These are phyloP conservation scores for Dorcus parallelipipedus DNA, from an alignment of 2,888 invertebrate genomes.

Conservation along the genomic window DNA sequence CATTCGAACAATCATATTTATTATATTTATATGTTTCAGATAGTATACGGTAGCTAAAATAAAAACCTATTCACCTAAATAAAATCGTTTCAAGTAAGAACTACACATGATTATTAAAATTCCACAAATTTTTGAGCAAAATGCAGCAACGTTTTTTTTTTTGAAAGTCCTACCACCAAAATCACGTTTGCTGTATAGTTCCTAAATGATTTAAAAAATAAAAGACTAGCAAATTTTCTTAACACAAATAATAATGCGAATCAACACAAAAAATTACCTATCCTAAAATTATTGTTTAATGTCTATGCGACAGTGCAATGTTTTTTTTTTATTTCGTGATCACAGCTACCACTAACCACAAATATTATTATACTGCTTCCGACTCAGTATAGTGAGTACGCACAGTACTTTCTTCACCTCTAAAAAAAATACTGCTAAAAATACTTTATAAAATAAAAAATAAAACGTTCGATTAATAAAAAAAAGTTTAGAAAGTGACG, in stretches of 20 bases:
- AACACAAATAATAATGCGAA: neutral
- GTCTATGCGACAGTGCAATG: slow-evolving; percentile 37
- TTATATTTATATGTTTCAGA: too few species aligned
- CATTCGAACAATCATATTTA: neutral
- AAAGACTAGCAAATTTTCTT: too few species aligned
- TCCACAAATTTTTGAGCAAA: too few species aligned
- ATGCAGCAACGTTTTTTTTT: too few species aligned
- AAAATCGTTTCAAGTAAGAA: too few species aligned
- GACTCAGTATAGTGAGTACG: slow-evolving; percentile 6
- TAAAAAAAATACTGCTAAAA: slow-evolving; percentile 13
- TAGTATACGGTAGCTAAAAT: slow-evolving; percentile 2
- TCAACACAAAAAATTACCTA: slow-evolving; percentile 1
- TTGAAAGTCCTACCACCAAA: too few species aligned
- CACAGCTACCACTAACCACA: slow-evolving; percentile 36
- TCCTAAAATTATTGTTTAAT: slow-evolving; percentile 30
- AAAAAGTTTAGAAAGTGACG: too few species aligned
- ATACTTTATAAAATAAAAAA: neutral
- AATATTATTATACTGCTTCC: slow-evolving; percentile 9
- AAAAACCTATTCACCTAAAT: neutral
- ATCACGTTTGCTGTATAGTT: too few species aligned
- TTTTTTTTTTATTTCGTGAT: slow-evolving; percentile 38
- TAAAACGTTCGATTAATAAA: too few species aligned
- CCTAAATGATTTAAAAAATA: too few species aligned
- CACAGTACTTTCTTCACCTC: neutral
- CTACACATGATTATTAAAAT: too few species aligned